Base-by-base conservation (phyloP, 2,797 vertebrate genomes). In the Vultur gryphus region DNA sequence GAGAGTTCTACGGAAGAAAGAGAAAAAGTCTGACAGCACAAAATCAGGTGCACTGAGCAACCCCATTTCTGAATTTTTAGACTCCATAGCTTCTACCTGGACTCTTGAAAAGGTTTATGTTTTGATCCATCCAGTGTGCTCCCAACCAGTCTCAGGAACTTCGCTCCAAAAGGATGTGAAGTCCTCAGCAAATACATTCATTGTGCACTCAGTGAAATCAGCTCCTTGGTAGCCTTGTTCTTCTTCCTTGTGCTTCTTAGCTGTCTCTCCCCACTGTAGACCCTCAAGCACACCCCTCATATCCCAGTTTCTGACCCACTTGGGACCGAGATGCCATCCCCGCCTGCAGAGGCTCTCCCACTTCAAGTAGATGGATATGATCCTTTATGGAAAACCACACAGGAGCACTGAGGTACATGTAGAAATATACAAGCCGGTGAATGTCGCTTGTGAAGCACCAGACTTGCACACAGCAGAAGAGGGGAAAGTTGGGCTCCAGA, bases 401-500 rank as follows among this genome's bases (percentile, higher is more conserved):
- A 35, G 20, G 24, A 69, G 24, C 43, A 66, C 64, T 0, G 1
- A 54, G 11, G 26, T 12, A 43, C 17, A 6, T 1, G 1, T 5
- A 46, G 54, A 61, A 84, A 49, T 15, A 19, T 16, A 43, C 0
- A 3, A 73, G 16, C n/a, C 1, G 1, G 13, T 16, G 16, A 65
- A 65, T 6, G 8, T 37, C 0, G 0, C 16, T n/a, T 46, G 35
- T 25, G 58, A 84, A 88, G 46, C 21, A 35, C 19, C 3, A 16
- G 52, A n/a, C 43, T 73, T 66, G 13, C 11, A 58, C 16, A 16
- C 8, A 41, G 46, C 18, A 76, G 17, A 71, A 33, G 33, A 54
- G 12, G 20, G 10, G 9, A 75, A 78, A 77, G 48, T 9, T 81
- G n/a, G 39, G 11, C 19, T 77, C 59, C 33, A 44, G 55, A 13